These are phyloP conservation scores for Papilio dardanus DNA, from an alignment of 1,140 invertebrate species.

Conservation along the genomic window DNA sequence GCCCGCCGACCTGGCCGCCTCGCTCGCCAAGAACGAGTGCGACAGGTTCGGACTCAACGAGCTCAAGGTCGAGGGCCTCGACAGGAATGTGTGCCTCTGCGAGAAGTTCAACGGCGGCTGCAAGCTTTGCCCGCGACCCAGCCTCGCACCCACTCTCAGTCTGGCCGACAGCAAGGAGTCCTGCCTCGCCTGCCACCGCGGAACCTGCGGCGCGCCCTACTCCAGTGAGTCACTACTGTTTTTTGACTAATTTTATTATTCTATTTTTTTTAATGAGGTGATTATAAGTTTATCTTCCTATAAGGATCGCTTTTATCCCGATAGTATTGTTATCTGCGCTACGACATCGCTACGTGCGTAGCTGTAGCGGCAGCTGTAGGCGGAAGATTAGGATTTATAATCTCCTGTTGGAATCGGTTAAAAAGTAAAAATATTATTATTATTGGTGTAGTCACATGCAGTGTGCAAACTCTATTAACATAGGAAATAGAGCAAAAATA, in stretches of 20 bases:
- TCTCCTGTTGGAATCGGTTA: too few species aligned
- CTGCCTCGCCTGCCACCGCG: constrained; percentile 58
- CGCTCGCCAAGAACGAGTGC: constrained; percentile 58
- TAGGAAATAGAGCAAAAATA: neutral
- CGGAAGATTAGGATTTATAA: too few species aligned
- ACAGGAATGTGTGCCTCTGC: constrained; percentile 67
- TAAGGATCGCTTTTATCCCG: neutral
- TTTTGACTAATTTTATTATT: neutral
- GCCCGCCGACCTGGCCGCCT: constrained; percentile 57
- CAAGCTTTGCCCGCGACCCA: constrained; percentile 69
- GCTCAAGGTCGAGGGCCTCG: constrained; percentile 66
- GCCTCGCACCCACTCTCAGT: constrained; percentile 55
- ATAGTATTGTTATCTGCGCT: neutral
- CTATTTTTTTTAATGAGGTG: neutral
- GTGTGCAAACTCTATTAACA: too few species aligned
- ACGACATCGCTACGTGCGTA: neutral
- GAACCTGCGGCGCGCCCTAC: constrained; percentile 48
- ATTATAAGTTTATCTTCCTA: neutral
- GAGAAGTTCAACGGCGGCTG: constrained; percentile 74
- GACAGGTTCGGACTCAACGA: constrained; percentile 71
- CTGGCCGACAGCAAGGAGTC: constrained; percentile 56
- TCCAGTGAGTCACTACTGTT: constrained; percentile 50
- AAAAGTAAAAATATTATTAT: too few species aligned
- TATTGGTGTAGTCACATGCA: too few species aligned
- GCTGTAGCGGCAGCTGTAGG: neutral